phyloP scores from a whole-genome alignment of 1,140 invertebrate genomes.

The Drosophila ercepeae region DNA sequence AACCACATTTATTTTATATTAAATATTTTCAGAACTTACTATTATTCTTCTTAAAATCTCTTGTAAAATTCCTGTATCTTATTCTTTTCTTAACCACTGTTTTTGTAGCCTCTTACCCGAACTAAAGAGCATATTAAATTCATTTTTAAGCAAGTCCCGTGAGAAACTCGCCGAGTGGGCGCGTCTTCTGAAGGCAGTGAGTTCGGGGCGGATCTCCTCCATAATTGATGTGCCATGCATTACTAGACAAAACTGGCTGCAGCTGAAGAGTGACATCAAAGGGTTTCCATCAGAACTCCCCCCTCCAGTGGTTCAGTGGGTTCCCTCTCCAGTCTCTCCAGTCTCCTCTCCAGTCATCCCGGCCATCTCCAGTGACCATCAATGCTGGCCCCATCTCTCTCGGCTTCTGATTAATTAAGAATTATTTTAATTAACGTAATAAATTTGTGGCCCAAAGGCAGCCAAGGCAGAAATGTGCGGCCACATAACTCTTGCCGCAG shows the following conservation, averaged over 20 bases:
- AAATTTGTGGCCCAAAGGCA: constrained; percentile 69
- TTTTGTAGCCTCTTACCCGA: constrained; percentile 31
- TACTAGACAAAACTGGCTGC: constrained; percentile 65
- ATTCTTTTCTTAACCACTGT: constrained; percentile 3
- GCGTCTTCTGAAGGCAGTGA: constrained; percentile 31
- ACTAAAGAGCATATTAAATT: constrained; percentile 72
- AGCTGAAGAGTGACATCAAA: constrained; percentile 51
- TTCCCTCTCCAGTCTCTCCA: background rate
- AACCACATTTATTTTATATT: too few relatives aligned
- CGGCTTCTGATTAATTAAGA: constrained; percentile 82
- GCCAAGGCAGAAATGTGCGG: constrained; percentile 8
- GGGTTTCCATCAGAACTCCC: constrained; percentile 11
- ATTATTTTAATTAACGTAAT: constrained; percentile 84
- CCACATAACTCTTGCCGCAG: constrained; percentile 43
- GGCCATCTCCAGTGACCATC: constrained; percentile 10
- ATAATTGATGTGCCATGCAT: constrained; percentile 74
- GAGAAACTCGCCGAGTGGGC: constrained; percentile 71
- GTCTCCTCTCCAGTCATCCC: background rate
- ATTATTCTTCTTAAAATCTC: too few relatives aligned
- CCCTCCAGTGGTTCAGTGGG: too few relatives aligned
- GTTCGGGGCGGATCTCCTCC: constrained; percentile 16
- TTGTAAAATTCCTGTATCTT: background rate
- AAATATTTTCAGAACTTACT: background rate
- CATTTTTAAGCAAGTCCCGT: constrained; percentile 68
- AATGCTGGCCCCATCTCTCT: constrained; percentile 29